These are phyloP conservation scores for Mareca penelope DNA, from an alignment of 2,797 vertebrate species.

Conservation along the genomic window DNA sequence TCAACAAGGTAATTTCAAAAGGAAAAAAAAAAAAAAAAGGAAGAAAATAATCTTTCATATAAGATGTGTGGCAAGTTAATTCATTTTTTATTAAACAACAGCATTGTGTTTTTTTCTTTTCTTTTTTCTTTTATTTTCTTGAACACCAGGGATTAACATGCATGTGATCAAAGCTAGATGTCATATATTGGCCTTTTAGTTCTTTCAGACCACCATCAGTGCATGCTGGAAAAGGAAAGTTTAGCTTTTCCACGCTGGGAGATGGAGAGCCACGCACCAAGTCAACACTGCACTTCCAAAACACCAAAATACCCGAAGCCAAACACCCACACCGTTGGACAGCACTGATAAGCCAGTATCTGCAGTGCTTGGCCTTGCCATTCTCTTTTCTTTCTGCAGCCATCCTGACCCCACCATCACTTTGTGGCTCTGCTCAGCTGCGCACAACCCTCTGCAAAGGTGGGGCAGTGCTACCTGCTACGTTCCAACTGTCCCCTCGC, in stretches of 20 bases:
- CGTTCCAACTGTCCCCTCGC: background rate
- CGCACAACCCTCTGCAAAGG: background rate
- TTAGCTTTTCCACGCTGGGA: background rate
- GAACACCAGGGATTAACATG: background rate
- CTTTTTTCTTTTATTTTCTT: background rate
- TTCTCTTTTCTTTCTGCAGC: background rate
- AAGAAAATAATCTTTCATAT: background rate
- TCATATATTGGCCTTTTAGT: background rate
- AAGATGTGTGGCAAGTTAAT: background rate
- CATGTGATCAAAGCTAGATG: background rate
- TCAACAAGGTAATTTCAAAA: background rate
- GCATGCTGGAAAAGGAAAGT: background rate
- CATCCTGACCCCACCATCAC: accelerated
- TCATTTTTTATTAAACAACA: conserved; percentile 28
- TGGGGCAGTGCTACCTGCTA: background rate
- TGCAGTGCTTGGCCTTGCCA: background rate
- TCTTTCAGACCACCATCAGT: background rate
- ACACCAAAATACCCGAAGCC: background rate
- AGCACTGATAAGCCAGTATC: background rate
- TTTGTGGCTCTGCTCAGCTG: too few relatives aligned
- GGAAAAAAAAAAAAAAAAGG: background rate
- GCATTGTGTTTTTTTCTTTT: background rate
- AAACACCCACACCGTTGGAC: background rate
- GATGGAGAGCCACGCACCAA: background rate
- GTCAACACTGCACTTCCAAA: background rate